Base-by-base conservation (phyloP, 2,113 vertebrate species). In the Myiagra hebetior region DNA sequence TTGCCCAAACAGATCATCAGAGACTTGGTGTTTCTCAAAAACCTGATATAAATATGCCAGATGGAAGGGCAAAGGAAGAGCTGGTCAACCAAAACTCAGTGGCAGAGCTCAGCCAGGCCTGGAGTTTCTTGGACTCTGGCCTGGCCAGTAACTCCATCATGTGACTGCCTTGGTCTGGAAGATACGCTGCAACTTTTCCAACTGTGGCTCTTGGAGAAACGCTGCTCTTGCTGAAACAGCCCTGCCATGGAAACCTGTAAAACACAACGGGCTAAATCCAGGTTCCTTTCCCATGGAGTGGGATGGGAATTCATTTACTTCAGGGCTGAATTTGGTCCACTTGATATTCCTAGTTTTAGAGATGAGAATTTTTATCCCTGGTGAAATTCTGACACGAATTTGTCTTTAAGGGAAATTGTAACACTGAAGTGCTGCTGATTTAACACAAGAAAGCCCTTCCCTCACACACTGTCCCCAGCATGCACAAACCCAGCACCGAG, bases 11-110 rank as follows among this genome's bases (percentile, higher is more conserved):
- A 31, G 77, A 82, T n/a, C 65, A 85, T 76, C 47, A 72, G 60
- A 92, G 52, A 78, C 31, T n/a, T 27, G 21, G 46, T 85, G 76
- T 94, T 93, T 94, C 93, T 91, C 65, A 75, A 74, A 95, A 93
- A 30, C 22, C 60, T 42, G 30, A 15, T 52, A 77, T 31, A 80
- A 94, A 79, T 50, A 76, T 20, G 59, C 53, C 81, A 82, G 41
- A 87, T 26, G 57, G 60, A 89, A 81, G 57, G 87, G 70, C 80
- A 81, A 59, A 88, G 31, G 64, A 97, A 85, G 68, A 80, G 50
- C 47, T 70, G 63, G 47, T 84, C 87, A 93, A 78, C 59, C 91
- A 92, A 84, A 86, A 81, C 42, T 55, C 80, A 49, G 63, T 27
- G 67, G 74, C 57, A 82, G 81, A 83, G 67, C 89, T 85, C 50